Base-by-base conservation (phyloP, 2,113 vertebrate genomes). In the Beaufortia kweichowensis region DNA sequence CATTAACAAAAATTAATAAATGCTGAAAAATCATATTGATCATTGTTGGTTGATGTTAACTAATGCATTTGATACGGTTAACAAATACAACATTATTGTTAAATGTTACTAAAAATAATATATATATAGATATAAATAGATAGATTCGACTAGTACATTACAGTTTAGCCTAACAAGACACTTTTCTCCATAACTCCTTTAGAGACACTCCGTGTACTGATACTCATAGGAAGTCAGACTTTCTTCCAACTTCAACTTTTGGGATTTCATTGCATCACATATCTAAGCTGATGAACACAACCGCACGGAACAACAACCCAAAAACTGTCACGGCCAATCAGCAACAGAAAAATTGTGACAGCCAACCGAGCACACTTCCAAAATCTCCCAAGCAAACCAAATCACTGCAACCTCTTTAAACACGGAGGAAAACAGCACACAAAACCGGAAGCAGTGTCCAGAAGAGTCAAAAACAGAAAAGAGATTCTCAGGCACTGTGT, bases 271-370 rank as follows among this genome's bases (percentile, higher is more conserved):
- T 71, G 69, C 69, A 71, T 71, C 69, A 71, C 9, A 46, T 70
- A 19, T 41, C 53, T 41, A 33, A 29, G 26, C 64, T 85, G 87
- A 90, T 90, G 91, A 87, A 88, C 88, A 87, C 24, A 71, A 86
- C 75, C 74, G 79, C 79, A 86, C 81, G 80, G 78, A 82, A 76
- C 63, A 71, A 76, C 72, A 75, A 59, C n/a, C 26, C 17, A 50
- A 48, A 76, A 81, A 55, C 68, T 70, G 75, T 67, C 65, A 78
- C 68, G 69, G 75, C 57, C 65, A 46, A 75, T 67, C 67, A 50
- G 70, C 57, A 78, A 71, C 39, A 69, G 46, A 35, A 21, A 41
- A 6, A 35, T 9, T 55, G 76, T 70, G n/a, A 57, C 29, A 50
- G 74, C 55, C 66, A 71, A 59, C 31, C 23, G 24, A 59, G 69